Percentiles rank a stretch among this genome's conserved stretches.
Evolutionary conservation across 2,888 invertebrate species (phyloP).

Genomic region (Meiosimyza decipiens): DNA sequence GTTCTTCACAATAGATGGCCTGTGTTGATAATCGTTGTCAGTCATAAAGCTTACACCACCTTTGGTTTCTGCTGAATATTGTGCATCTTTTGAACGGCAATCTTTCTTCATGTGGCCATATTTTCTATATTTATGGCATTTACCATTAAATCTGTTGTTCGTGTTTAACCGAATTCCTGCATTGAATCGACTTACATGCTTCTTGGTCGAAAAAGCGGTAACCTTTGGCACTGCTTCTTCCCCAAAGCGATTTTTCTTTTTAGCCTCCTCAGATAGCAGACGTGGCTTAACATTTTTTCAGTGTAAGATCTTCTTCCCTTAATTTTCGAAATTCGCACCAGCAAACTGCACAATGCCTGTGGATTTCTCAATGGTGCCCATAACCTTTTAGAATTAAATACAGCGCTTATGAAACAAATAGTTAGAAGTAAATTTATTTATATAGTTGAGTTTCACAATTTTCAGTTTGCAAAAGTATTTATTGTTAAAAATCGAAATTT

Average conservation of each 20-base stretch:
- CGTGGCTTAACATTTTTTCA: conserved; percentile 7
- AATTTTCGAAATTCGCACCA: conserved; percentile 17
- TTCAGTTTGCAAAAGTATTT: too few relatives aligned
- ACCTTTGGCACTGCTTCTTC: conserved; percentile 11
- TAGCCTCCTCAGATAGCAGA: conserved; percentile 5
- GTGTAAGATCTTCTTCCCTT: neutral
- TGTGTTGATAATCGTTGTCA: too few relatives aligned
- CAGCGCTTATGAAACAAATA: too few relatives aligned
- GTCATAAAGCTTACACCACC: too few relatives aligned
- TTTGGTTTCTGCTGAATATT: neutral
- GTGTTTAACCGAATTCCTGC: too few relatives aligned
- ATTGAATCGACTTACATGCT: neutral
- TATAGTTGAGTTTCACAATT: too few relatives aligned
- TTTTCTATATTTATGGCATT: conserved; percentile 29
- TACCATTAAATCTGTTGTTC: conserved; percentile 22
- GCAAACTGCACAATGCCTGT: conserved; percentile 2
- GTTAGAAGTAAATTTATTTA: too few relatives aligned
- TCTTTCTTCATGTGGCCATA: conserved; percentile 31
- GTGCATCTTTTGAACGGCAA: conserved; percentile 5
- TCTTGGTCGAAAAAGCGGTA: conserved; percentile 21
- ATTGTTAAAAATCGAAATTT: too few relatives aligned
- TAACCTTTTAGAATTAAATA: conserved; percentile 1
- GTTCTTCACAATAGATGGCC: too few relatives aligned
- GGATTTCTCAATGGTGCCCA: conserved; percentile 2
- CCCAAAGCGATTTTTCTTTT: neutral